These are phyloP conservation scores for Python bivittatus DNA, from an alignment of 2,113 vertebrate species.

Conservation along the genomic window DNA sequence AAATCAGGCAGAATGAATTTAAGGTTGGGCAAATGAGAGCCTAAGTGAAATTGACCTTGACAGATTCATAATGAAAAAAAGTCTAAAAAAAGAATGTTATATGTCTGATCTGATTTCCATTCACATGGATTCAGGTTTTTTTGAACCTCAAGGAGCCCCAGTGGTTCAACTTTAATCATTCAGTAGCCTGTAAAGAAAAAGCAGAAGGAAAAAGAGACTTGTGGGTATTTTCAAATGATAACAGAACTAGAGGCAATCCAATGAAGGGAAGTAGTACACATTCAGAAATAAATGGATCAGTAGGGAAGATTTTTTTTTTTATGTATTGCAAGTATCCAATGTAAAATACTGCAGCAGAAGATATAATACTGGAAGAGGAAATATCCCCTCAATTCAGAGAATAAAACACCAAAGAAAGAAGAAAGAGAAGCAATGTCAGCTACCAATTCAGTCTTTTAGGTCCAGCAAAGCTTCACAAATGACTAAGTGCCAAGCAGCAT, in stretches of 20 bases:
- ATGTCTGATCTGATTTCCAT: neutral
- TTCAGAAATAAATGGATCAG: neutral
- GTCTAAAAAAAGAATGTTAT: neutral
- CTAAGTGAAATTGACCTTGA: neutral
- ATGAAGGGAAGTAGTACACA: neutral
- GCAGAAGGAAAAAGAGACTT: constrained; percentile 20
- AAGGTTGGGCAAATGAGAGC: neutral
- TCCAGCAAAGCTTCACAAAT: neutral
- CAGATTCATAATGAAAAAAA: neutral
- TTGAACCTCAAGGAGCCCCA: neutral
- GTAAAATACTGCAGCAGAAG: constrained; percentile 11
- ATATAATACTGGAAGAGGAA: neutral
- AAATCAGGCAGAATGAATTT: neutral
- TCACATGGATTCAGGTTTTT: neutral
- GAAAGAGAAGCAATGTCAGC: neutral
- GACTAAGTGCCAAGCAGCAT: neutral
- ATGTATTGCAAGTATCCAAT: neutral
- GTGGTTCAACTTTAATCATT: neutral
- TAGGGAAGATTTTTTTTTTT: neutral
- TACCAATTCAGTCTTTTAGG: neutral
- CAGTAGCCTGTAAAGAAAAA: constrained; percentile 41
- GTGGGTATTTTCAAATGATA: neutral
- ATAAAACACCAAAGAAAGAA: neutral
- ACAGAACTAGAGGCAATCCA: neutral
- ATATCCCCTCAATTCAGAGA: neutral